Conservation (phyloP, 2,888 invertebrate genomes). For the Drosophila eohydei region DNA sequence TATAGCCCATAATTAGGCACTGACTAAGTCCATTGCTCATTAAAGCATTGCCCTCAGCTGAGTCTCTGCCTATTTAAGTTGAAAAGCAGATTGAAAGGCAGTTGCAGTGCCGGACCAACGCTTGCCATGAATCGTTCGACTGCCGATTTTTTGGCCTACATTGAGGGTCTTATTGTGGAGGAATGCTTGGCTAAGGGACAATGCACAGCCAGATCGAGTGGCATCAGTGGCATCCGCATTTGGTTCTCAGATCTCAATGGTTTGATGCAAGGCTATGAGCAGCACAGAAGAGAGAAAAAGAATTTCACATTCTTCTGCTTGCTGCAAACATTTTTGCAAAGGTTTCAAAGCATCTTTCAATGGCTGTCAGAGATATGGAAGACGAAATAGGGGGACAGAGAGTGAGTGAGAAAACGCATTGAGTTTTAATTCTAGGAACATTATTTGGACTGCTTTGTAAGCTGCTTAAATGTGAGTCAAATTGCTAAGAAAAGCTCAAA, state of each 20-base stretch:
- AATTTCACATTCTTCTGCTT: background rate
- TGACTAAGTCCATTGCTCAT: conserved; percentile 9
- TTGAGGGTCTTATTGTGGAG: conserved; percentile 48
- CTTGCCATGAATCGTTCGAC: conserved; percentile 63
- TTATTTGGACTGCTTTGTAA: background rate
- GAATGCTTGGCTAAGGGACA: conserved; percentile 24
- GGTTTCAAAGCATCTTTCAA: conserved; percentile 10
- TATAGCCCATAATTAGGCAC: background rate
- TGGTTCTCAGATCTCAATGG: conserved; percentile 42
- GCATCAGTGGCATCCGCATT: conserved; percentile 38
- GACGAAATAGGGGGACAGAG: background rate
- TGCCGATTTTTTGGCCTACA: conserved; percentile 51
- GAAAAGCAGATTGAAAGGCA: background rate
- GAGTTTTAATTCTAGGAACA: background rate
- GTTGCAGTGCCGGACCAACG: conserved; percentile 33
- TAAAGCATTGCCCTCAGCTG: background rate
- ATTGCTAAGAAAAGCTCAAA: background rate
- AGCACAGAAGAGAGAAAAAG: background rate
- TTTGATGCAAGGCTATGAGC: background rate
- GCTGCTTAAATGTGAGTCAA: background rate
- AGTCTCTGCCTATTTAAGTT: conserved; percentile 34
- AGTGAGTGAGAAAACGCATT: background rate
- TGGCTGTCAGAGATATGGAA: background rate
- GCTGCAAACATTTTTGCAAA: conserved; percentile 9
- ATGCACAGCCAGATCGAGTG: conserved; percentile 9